phyloP scores from a whole-genome alignment of 2,888 invertebrate species.

The Agrochola macilenta region DNA sequence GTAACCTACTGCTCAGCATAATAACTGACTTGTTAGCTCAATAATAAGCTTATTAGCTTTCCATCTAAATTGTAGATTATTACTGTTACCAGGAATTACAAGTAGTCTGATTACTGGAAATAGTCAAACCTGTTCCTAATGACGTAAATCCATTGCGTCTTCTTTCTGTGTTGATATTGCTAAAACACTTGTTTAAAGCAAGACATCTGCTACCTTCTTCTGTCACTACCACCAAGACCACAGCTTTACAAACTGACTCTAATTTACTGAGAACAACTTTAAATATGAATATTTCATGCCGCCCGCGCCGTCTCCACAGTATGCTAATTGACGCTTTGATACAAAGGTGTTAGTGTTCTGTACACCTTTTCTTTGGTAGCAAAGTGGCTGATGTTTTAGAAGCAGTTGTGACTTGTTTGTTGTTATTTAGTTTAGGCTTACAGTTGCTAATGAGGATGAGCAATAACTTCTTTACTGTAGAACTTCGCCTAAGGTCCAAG shows the following conservation, averaged over 20 bases:
- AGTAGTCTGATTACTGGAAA: constrained; percentile 1
- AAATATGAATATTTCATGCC: constrained; percentile 63
- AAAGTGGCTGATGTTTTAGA: constrained; percentile 21
- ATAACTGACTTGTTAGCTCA: constrained; percentile 25
- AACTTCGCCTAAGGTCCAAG: background rate
- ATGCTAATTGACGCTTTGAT: constrained; percentile 57
- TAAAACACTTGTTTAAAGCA: background rate
- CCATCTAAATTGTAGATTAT: constrained; percentile 12
- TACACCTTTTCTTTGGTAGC: constrained; percentile 12
- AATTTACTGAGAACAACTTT: constrained; percentile 34
- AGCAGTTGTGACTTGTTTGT: constrained; percentile 36
- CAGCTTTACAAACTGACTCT: constrained; percentile 6
- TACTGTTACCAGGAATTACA: background rate
- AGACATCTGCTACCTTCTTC: background rate
- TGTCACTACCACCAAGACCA: background rate
- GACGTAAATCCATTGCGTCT: background rate
- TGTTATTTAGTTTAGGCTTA: constrained; percentile 9
- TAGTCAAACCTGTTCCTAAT: background rate
- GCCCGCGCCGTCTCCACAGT: constrained; percentile 5
- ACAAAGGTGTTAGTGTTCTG: constrained; percentile 20
- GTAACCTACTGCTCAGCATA: constrained; percentile 12
- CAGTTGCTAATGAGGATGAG: constrained; percentile 2
- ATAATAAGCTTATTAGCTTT: constrained; percentile 25
- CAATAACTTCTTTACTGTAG: background rate
- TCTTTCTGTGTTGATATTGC: background rate